Conservation (phyloP, 2,888 invertebrate species). For the Corbicula japonica region DNA sequence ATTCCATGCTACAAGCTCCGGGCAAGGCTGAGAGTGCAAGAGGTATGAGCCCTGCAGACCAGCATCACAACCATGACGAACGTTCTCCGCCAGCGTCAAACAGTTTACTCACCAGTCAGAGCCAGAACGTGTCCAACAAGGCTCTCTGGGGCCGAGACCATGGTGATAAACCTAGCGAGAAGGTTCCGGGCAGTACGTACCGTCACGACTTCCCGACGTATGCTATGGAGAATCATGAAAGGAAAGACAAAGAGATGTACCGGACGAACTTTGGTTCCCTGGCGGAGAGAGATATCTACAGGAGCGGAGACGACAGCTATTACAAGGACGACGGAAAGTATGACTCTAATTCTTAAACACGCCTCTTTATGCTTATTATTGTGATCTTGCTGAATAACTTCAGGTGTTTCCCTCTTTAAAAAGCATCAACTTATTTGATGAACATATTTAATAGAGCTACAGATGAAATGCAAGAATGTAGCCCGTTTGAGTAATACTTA, state of each 20-base stretch:
- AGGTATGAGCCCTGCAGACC: background rate
- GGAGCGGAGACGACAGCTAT: background rate
- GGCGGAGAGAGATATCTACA: slow-evolving; percentile 41
- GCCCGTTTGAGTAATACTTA: no score
- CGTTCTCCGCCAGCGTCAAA: slow-evolving; percentile 2
- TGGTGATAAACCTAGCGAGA: slow-evolving; percentile 50
- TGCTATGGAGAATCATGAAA: slow-evolving; percentile 44
- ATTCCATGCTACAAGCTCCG: background rate
- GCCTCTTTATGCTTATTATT: no score
- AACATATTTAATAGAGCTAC: no score
- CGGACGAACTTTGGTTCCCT: slow-evolving; percentile 55
- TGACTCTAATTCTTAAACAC: no score
- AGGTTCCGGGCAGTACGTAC: slow-evolving; percentile 50
- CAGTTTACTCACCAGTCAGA: slow-evolving; percentile 1
- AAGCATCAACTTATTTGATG: no score
- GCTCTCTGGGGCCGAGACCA: slow-evolving; percentile 55
- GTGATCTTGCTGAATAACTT: no score
- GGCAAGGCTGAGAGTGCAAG: background rate
- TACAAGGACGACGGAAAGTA: slow-evolving; percentile 3
- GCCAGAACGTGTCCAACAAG: slow-evolving; percentile 36
- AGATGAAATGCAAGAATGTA: no score
- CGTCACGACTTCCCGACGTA: slow-evolving; percentile 50
- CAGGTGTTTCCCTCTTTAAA: no score
- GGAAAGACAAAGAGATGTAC: slow-evolving; percentile 55
- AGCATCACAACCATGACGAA: background rate